Base-by-base conservation (phyloP, 2,797 vertebrate genomes). In the Coregonus sp. region DNA sequence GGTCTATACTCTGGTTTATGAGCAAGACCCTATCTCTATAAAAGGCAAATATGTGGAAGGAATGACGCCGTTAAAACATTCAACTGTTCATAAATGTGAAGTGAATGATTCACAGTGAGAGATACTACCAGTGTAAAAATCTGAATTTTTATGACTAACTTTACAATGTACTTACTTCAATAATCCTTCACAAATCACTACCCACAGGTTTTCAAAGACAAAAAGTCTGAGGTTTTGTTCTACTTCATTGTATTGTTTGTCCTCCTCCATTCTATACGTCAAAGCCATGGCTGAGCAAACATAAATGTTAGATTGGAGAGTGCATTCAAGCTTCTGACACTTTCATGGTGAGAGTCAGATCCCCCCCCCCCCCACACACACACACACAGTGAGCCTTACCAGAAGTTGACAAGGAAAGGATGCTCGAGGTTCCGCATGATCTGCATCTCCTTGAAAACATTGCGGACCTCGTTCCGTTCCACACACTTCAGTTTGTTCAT, bases 401-500 rank as follows among this genome's bases (percentile, higher is more conserved):
- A 99, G 88, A 99, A 92, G 88, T 99, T 99, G 75, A 99, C 98
- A 51, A 99, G 90, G 87, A 99, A 99, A 1, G 98, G 97, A 33
- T 99, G 98, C 47, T 99, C 98, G 15, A 99, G 91, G 61, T 95
- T 97, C 90, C 99, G 96, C 98, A 99, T 98, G 85, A 99, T 99
- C 94, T 99, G 97, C 77, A 99, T 92, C 87, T 99, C 98, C 82
- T 98, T 99, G 88, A 99, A 95, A 80, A 99, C 97, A 0, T 99
- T 99, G 70, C 97, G 94, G 76, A 99, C 98, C 94, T 98, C 98
- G 0, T 99, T 98, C 1, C 97, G 93, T 80, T 99, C 98, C 83
- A 99, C 95, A 0, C 98, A 99, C 81, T 98, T 97, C 0, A 96
- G 95, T 88, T 99, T 99, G 90, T 99, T 99, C 98, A 99, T 96